Evolutionary conservation across 2,888 invertebrate species (phyloP).

Genomic region (Andricus quercusramuli): DNA sequence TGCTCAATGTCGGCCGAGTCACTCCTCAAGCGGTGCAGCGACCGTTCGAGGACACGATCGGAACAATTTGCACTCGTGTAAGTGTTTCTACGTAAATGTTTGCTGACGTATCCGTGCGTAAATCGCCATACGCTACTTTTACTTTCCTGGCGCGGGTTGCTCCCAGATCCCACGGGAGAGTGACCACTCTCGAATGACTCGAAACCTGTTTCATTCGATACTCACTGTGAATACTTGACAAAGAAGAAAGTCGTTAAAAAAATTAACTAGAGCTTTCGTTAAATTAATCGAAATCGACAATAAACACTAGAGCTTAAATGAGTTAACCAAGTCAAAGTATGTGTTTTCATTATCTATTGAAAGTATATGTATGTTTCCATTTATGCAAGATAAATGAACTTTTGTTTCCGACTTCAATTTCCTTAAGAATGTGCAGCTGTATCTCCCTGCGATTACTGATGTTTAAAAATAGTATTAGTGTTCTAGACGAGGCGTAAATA

Average conservation of each 20-base stretch:
- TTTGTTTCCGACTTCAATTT: neutral
- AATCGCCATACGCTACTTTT: slow-evolving; percentile 41
- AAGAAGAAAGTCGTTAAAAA: neutral
- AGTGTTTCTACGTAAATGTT: slow-evolving; percentile 48
- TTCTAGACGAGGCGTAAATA: neutral
- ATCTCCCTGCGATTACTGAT: neutral
- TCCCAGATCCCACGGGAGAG: slow-evolving; percentile 3
- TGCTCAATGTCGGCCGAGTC: slow-evolving; percentile 71
- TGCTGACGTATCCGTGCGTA: slow-evolving; percentile 35
- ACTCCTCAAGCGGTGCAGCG: slow-evolving; percentile 73
- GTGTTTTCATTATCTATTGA: neutral
- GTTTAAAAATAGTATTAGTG: neutral
- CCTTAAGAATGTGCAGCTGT: neutral
- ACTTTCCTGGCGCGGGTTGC: slow-evolving; percentile 23
- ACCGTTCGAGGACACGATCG: slow-evolving; percentile 77
- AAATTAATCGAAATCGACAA: neutral
- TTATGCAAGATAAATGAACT: neutral
- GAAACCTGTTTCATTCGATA: slow-evolving; percentile 32
- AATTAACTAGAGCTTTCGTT: neutral
- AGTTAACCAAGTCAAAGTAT: neutral
- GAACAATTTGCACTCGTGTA: slow-evolving; percentile 64
- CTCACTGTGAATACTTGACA: neutral
- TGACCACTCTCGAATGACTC: slow-evolving; percentile 15
- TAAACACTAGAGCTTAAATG: no score
- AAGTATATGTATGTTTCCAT: neutral